A percentile compares a stretch with the other conserved stretches of the same genome.
These are phyloP conservation scores for Agrilus planipennis DNA, from an alignment of 1,140 invertebrate genomes.

Conservation along the genomic window DNA sequence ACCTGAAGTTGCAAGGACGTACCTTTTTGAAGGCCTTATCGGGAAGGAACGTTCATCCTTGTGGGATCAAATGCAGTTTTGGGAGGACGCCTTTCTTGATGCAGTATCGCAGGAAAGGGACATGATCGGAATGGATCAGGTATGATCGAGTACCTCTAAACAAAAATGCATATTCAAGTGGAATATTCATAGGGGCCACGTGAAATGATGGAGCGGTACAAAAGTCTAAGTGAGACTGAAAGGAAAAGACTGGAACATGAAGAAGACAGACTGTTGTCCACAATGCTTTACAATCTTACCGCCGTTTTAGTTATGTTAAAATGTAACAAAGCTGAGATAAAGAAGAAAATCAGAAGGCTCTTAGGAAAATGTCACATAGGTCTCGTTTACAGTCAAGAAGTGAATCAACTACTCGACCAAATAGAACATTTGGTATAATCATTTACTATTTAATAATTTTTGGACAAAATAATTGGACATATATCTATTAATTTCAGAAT, in stretches of 20 bases:
- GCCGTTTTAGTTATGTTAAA: conserved; percentile 94
- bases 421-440: conserved; percentile 76
- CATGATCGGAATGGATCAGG: conserved; percentile 98
- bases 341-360: conserved; percentile 84
- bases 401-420: conserved; percentile 93
- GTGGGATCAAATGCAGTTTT: conserved; percentile 99
- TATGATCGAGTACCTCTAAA: conserved; percentile 9
- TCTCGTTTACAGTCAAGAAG: conserved; percentile 91
- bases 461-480: background rate
- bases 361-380: conserved; percentile 98
- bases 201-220: conserved; percentile 99
- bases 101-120: conserved; percentile 98
- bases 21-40: conserved; percentile 78
- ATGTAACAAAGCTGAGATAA: conserved; percentile 74
- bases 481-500: conserved; percentile 43
- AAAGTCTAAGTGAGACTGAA: conserved; percentile 85
- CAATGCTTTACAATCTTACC: conserved; percentile 91
- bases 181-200: conserved; percentile 55
- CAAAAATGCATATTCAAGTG: background rate
- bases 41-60: conserved; percentile 60
- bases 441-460: background rate
- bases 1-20: conserved; percentile 75
- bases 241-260: conserved; percentile 94
- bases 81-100: conserved; percentile 98
- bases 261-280: conserved; percentile 91